Evolutionary conservation across 2,797 vertebrate species (phyloP).

Genomic region (Xyrichtys novacula): DNA sequence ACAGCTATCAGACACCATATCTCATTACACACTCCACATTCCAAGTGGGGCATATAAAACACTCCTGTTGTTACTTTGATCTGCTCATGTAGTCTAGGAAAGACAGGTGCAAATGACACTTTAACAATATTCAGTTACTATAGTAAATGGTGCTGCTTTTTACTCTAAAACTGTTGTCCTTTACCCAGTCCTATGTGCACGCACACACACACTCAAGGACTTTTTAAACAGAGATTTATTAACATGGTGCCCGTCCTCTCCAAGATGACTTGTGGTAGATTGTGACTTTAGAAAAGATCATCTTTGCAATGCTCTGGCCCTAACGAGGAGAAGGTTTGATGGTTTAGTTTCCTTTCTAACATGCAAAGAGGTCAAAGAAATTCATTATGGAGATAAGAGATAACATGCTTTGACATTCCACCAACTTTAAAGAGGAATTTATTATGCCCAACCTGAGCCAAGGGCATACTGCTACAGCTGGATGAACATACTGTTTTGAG

Average conservation of each 20-base stretch:
- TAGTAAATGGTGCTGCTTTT: conserved; percentile 90
- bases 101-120: conserved; percentile 87
- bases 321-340: conserved; percentile 63
- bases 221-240: conserved; percentile 85
- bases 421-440: conserved; percentile 49
- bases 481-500: conserved; percentile 41
- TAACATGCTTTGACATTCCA: conserved; percentile 69
- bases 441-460: conserved; percentile 61
- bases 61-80: conserved; percentile 74
- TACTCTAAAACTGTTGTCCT: conserved; percentile 86
- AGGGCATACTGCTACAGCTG: conserved; percentile 51
- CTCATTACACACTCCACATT: conserved; percentile 55
- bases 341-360: conserved; percentile 36
- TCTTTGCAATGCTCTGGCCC: conserved; percentile 78
- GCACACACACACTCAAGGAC: conserved; percentile 82
- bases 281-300: conserved; percentile 78
- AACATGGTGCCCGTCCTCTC: conserved; percentile 80
- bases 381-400: conserved; percentile 39
- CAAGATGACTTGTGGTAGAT: conserved; percentile 73
- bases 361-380: conserved; percentile 40
- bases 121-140: conserved; percentile 87
- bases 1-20: conserved; percentile 49
- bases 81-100: conserved; percentile 81
- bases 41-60: conserved; percentile 57
- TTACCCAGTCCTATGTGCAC: conserved; percentile 82